phyloP scores from a whole-genome alignment of 1,140 invertebrate genomes.

The Rhagoletis pomonella region DNA sequence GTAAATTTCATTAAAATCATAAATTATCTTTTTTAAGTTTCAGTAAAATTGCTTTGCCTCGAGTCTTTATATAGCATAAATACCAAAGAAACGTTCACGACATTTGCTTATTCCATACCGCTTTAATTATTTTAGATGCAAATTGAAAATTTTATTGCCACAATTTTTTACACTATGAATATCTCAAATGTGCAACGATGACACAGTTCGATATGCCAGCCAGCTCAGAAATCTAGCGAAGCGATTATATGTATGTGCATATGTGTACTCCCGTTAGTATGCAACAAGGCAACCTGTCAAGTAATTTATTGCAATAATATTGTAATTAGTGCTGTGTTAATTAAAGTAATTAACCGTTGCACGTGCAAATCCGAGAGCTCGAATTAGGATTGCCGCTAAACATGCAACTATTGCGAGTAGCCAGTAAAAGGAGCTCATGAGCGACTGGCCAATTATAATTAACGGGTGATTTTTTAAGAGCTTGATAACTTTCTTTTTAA shows the following conservation, averaged over 20 bases:
- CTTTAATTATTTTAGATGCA: not conserved
- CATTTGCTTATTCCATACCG: not conserved
- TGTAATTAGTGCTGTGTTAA: slow-evolving; percentile 40
- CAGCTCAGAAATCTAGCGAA: too few species aligned
- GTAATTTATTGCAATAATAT: slow-evolving; percentile 49
- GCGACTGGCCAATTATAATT: too few species aligned
- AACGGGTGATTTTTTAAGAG: too few species aligned
- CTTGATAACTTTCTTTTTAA: too few species aligned
- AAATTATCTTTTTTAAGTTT: too few species aligned
- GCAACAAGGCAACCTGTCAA: slow-evolving; percentile 21
- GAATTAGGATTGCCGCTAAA: not conserved
- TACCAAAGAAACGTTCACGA: too few species aligned
- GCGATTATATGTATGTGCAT: not conserved
- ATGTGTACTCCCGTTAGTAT: not conserved
- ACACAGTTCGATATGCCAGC: not conserved
- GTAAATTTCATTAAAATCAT: too few species aligned
- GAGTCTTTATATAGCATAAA: too few species aligned
- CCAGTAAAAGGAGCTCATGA: too few species aligned
- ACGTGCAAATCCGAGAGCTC: not conserved
- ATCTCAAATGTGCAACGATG: not conserved
- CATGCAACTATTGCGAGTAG: too few species aligned
- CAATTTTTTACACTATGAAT: not conserved
- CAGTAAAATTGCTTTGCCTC: not conserved
- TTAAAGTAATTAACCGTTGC: slow-evolving; percentile 24
- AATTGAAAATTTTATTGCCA: not conserved